phyloP scores from a whole-genome alignment of 2,113 vertebrate species.

The Cyanistes caeruleus region DNA sequence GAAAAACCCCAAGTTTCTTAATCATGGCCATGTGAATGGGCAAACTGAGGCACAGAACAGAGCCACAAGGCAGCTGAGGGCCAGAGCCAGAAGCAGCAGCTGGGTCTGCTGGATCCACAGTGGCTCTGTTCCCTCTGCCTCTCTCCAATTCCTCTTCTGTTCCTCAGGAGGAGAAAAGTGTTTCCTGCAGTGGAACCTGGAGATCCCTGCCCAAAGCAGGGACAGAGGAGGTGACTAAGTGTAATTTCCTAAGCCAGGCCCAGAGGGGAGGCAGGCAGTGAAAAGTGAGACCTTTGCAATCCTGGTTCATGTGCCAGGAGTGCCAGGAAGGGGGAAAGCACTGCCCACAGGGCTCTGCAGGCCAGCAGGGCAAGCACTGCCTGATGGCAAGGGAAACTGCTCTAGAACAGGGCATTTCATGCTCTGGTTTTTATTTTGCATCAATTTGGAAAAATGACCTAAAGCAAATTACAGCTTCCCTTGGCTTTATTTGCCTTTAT shows the following conservation, averaged over 20 bases:
- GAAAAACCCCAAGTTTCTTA: neutral
- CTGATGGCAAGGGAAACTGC: neutral
- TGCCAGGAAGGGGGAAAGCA: too few relatives aligned
- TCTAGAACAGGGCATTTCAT: neutral
- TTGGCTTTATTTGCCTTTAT: neutral
- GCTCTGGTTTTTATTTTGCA: neutral
- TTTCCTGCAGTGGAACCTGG: neutral
- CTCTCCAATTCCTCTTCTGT: neutral
- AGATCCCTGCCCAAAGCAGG: neutral
- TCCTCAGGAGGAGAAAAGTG: neutral
- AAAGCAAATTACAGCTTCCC: neutral
- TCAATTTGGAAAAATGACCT: neutral
- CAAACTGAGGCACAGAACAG: neutral
- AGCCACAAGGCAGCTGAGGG: neutral
- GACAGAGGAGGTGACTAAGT: neutral
- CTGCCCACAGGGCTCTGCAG: accelerated
- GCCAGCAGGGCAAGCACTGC: neutral
- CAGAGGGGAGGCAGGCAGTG: neutral
- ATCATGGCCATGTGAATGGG: neutral
- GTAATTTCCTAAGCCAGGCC: neutral
- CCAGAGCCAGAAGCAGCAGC: neutral
- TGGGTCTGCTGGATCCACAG: neutral
- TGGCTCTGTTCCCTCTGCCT: accelerated
- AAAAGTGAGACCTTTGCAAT: neutral
- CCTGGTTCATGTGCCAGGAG: accelerated